Evolutionary conservation across 1,140 invertebrate genomes (phyloP).

Genomic region (Hesperophylax magnus): DNA sequence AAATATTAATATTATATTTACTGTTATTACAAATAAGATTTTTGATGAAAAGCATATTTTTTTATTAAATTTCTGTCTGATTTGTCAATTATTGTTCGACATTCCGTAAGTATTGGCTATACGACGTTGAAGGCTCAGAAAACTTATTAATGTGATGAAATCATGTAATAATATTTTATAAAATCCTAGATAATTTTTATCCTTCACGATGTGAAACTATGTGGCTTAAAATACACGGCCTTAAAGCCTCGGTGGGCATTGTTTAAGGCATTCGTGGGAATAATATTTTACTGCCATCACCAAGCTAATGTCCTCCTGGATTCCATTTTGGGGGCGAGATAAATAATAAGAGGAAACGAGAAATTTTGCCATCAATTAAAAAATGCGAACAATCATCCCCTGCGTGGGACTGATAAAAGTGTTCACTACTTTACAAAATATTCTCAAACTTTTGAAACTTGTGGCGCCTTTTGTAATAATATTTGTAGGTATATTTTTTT

Average conservation of each 20-base stretch:
- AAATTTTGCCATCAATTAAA: constrained; percentile 11
- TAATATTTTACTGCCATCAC: constrained; percentile 15
- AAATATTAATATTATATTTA: too few relatives aligned
- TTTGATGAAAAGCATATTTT: too few relatives aligned
- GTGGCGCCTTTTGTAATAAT: too few relatives aligned
- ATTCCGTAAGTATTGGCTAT: too few relatives aligned
- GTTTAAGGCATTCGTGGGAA: constrained; percentile 12
- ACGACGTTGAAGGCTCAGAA: not conserved
- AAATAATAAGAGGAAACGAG: not conserved
- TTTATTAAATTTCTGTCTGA: too few relatives aligned
- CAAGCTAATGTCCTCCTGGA: not conserved
- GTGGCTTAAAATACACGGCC: constrained; percentile 14
- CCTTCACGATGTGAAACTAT: not conserved
- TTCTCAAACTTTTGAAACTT: too few relatives aligned
- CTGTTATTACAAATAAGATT: too few relatives aligned
- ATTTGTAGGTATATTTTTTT: too few relatives aligned
- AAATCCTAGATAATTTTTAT: not conserved
- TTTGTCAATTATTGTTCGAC: too few relatives aligned
- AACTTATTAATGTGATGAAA: not conserved
- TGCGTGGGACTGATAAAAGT: constrained; percentile 9
- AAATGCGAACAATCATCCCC: constrained; percentile 25
- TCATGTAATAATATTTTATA: not conserved
- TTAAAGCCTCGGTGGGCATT: not conserved
- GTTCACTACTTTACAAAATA: not conserved
- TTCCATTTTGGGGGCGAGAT: not conserved